Base-by-base conservation (phyloP, 2,797 vertebrate genomes). In the Chaetodon trifasciatus region DNA sequence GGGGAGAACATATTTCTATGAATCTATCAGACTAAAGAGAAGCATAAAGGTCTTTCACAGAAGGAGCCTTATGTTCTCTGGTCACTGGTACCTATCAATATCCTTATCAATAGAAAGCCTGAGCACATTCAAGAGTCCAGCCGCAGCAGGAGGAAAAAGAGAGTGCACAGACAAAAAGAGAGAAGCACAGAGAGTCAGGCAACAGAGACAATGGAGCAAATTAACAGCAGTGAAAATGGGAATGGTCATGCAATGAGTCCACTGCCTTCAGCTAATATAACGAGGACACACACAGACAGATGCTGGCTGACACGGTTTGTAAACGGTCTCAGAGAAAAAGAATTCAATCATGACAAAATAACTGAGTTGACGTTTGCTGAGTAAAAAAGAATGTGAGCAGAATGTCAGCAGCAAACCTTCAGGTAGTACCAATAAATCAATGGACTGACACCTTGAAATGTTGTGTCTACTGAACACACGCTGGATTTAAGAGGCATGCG, bases 51-150 rank as follows among this genome's bases (percentile, higher is more conserved):
- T 88, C 91, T 93, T 95, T 92, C 74, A 69, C 23, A 70, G 82
- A 95, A 95, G 87, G 88, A 82, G 73, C 93, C 95, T 95, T 96
- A 97, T 96, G 96, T 72, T 88, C 90, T 92, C 85, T 89, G 93
- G 67, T 88, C 91, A 70, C 87, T 94, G 95, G 96, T 99, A 99
- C 98, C 98, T 99, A 99, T 98, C 95, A 94, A 98, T 97, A 96
- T 99, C 98, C 94, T 97, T 97, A 99, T 99, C 98, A 98, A 99
- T 97, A 97, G 96, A 98, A 95, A 99, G 97, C 94, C 98, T 99
- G 97, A 92, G 88, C 65, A 94, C 96, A 97, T 94, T 96, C 39
- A 96, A 94, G 94, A 95, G 94, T 95, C 94, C 89, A 88, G 97
- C 95, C 93, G 96, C 96, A 92, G 95, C 91, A 94, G 93, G 92